phyloP scores from a whole-genome alignment of 2,888 invertebrate species.

The Ormia ochracea region DNA sequence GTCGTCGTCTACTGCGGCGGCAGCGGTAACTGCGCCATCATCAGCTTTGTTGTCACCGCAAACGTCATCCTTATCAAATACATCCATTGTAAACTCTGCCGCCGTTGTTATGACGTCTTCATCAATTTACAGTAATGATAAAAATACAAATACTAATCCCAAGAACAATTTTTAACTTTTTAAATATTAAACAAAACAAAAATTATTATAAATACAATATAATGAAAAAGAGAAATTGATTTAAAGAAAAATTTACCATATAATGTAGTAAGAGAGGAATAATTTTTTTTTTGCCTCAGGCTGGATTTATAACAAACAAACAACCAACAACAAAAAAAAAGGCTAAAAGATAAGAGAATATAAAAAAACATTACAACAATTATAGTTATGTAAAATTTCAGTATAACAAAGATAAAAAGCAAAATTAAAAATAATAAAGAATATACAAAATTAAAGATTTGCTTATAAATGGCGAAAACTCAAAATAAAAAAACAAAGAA shows the following conservation, averaged over 20 bases:
- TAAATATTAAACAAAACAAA: constrained; percentile 57
- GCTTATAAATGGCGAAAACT: constrained; percentile 57
- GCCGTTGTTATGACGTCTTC: constrained; percentile 60
- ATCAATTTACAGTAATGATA: constrained; percentile 61
- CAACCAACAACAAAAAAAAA: constrained; percentile 24
- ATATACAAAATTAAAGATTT: constrained; percentile 40
- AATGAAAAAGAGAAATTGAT: constrained; percentile 54
- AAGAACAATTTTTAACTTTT: constrained; percentile 63
- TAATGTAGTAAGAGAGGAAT: constrained; percentile 57
- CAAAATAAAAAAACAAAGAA: constrained; percentile 47
- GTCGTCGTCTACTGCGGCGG: constrained; percentile 61
- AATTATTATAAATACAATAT: constrained; percentile 46
- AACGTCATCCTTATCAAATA: constrained; percentile 4
- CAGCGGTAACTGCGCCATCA: constrained; percentile 42
- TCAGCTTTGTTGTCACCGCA: constrained; percentile 34
- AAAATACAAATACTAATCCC: constrained; percentile 58
- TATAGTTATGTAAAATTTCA: constrained; percentile 64
- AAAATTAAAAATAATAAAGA: constrained; percentile 46
- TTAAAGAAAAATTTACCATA: constrained; percentile 57
- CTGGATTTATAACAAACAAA: constrained; percentile 55
- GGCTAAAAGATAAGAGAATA: constrained; percentile 62
- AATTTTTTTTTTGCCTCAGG: constrained; percentile 62
- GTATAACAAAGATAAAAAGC: constrained; percentile 54
- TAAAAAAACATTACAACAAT: constrained; percentile 64
- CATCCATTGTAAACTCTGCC: constrained; percentile 31